phyloP scores from a whole-genome alignment of 2,888 invertebrate species.

The Anagyrus pseudococci region DNA sequence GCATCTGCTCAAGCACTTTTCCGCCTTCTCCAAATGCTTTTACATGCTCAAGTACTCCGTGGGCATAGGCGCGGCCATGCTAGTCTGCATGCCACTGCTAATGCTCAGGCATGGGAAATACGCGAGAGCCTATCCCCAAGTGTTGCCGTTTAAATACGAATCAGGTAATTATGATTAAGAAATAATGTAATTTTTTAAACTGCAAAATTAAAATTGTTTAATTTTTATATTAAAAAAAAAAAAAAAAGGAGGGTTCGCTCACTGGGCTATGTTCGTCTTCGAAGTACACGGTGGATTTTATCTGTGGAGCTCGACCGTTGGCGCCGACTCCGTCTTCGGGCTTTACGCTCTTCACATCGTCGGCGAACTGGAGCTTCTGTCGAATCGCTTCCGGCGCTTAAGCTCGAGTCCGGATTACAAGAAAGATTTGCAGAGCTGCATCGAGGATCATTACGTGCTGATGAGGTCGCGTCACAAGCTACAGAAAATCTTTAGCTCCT shows the following conservation, averaged over 20 bases:
- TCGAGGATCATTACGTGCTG: slow-evolving; percentile 38
- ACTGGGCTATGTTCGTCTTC: slow-evolving; percentile 29
- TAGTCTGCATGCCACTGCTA: slow-evolving; percentile 14
- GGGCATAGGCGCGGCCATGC: slow-evolving; percentile 5
- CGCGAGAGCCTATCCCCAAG: slow-evolving; percentile 15
- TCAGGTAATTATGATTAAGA: slow-evolving; percentile 24
- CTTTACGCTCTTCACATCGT: slow-evolving; percentile 46
- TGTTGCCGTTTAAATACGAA: slow-evolving; percentile 30
- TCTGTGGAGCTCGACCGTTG: slow-evolving; percentile 28
- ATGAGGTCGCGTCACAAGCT: slow-evolving; percentile 38
- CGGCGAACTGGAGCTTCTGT: slow-evolving; percentile 43
- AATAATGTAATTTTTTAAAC: neutral
- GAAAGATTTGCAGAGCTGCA: slow-evolving; percentile 35
- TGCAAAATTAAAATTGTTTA: neutral
- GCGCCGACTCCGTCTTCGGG: slow-evolving; percentile 46
- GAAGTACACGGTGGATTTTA: slow-evolving; percentile 14
- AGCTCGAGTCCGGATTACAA: slow-evolving; percentile 23
- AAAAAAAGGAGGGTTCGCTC: slow-evolving; percentile 29
- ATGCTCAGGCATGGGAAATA: slow-evolving; percentile 26
- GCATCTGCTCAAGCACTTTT: slow-evolving; percentile 20
- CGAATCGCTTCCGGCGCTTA: slow-evolving; percentile 34
- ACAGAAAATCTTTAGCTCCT: slow-evolving; percentile 45
- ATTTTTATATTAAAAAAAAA: neutral
- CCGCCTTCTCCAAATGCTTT: slow-evolving; percentile 17
- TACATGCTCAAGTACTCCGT: slow-evolving; percentile 20